phyloP scores from a whole-genome alignment of 2,797 vertebrate species.

The Enteromius treurensis region DNA sequence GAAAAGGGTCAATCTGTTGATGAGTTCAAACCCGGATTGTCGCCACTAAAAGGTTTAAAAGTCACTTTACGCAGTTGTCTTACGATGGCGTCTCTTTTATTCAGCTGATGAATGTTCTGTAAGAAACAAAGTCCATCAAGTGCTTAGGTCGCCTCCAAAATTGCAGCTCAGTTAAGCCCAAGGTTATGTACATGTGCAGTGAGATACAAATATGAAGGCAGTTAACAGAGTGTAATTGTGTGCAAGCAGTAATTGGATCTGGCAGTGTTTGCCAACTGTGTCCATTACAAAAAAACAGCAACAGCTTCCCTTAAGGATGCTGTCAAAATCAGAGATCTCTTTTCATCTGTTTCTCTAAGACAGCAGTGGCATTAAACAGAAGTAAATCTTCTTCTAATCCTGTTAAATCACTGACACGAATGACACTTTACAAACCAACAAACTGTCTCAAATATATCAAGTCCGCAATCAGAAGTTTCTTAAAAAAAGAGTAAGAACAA shows the following conservation, averaged over 20 bases:
- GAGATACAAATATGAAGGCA: slow-evolving; percentile 5
- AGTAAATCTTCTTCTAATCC: not conserved
- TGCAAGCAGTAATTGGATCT: not conserved
- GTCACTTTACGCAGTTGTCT: slow-evolving; percentile 19
- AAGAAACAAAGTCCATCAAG: slow-evolving; percentile 9
- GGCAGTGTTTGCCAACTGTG: not conserved
- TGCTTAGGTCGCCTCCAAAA: not conserved
- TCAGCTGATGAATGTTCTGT: not conserved
- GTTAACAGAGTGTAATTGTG: not conserved
- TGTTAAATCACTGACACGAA: not conserved
- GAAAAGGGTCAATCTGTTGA: slow-evolving; percentile 24
- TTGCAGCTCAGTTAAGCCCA: not conserved
- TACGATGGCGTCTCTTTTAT: not conserved
- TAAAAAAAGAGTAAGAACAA: not conserved
- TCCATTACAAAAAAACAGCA: not conserved
- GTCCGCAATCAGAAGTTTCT: not conserved
- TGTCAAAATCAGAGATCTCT: not conserved
- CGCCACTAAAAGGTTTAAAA: slow-evolving; percentile 22
- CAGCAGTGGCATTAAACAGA: not conserved
- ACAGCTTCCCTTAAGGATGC: not conserved
- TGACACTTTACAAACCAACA: not conserved
- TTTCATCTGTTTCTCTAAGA: not conserved
- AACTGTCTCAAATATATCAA: not conserved
- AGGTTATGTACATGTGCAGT: slow-evolving; percentile 14
- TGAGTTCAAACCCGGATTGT: slow-evolving; percentile 14